Conservation (phyloP, 2,797 vertebrate species). For the Notoglanidium macrostoma region DNA sequence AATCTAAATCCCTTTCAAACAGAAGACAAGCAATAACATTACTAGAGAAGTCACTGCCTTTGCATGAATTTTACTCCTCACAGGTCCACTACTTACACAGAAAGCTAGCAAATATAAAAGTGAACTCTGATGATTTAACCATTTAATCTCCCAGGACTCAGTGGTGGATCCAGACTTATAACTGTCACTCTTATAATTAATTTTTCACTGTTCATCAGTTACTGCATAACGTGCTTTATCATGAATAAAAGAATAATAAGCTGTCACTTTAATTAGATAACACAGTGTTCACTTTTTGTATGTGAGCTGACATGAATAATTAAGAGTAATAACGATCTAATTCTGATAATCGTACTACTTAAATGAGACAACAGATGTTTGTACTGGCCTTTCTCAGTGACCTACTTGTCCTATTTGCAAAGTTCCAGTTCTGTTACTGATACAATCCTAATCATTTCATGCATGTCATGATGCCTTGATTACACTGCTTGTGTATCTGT, state of each 20-base stretch:
- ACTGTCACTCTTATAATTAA: constrained; percentile 1
- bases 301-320: background rate
- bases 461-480: background rate
- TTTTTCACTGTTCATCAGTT: no score
- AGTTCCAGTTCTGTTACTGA: background rate
- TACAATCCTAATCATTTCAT: background rate
- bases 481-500: background rate
- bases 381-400: background rate
- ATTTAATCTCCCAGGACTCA: background rate
- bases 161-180: background rate
- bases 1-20: constrained; percentile 9
- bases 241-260: background rate
- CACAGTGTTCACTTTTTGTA: background rate
- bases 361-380: constrained; percentile 6
- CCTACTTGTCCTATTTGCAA: background rate
- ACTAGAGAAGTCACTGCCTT: background rate
- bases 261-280: background rate
- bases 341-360: background rate
- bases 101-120: background rate
- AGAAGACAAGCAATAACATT: constrained; percentile 7
- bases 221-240: background rate
- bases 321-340: background rate
- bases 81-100: constrained; percentile 21
- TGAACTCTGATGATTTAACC: background rate
- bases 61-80: constrained; percentile 29